These are phyloP conservation scores for Chinchilla lanigera DNA, from an alignment of 2,113 vertebrate genomes.

Conservation along the genomic window DNA sequence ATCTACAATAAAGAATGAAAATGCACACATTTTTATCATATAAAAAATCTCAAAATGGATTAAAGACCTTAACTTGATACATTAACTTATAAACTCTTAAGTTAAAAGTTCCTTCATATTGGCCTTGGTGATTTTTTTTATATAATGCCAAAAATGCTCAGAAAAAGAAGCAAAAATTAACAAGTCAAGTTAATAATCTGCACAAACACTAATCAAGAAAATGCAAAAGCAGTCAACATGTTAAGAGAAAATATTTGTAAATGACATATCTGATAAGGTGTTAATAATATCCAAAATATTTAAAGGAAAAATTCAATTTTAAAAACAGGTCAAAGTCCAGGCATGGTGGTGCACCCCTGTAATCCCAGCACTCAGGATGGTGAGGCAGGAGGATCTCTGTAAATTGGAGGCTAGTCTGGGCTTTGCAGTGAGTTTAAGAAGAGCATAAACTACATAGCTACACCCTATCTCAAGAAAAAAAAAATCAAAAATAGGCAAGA, in stretches of 20 bases:
- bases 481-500: neutral
- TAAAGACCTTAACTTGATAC: neutral
- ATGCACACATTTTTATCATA: neutral
- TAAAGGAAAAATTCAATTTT: neutral
- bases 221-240: accelerated
- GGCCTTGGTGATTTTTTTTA: neutral
- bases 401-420: neutral
- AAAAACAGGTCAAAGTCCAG: neutral
- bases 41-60: neutral
- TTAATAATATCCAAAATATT: neutral
- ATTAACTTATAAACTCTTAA: neutral
- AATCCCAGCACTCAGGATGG: neutral
- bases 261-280: neutral
- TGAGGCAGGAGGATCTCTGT: too few species aligned
- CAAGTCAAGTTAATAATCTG: neutral
- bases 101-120: neutral
- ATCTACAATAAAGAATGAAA: neutral
- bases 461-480: neutral
- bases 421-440: neutral
- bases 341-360: neutral
- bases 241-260: neutral
- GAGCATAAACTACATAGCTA: neutral
- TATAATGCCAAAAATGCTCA: neutral
- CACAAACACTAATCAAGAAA: neutral
- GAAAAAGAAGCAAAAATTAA: neutral